phyloP scores from a whole-genome alignment of 2,888 invertebrate species.

The Tipula unca region DNA sequence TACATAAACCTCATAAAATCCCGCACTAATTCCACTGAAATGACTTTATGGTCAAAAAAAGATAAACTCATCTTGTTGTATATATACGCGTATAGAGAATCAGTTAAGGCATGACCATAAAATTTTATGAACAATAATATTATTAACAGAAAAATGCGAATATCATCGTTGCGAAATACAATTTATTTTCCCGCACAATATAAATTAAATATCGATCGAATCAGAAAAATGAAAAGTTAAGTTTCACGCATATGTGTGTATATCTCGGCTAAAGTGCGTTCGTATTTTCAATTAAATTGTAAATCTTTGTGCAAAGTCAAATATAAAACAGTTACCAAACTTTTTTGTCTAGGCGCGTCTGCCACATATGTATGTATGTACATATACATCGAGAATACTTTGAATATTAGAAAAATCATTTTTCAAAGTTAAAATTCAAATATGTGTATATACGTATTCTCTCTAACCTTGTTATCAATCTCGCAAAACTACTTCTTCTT shows the following conservation, averaged over 20 bases:
- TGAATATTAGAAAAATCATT: background rate
- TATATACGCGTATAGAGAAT: background rate
- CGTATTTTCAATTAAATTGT: background rate
- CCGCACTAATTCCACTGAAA: background rate
- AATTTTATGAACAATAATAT: background rate
- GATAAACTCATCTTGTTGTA: background rate
- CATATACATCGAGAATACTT: background rate
- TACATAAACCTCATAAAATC: background rate
- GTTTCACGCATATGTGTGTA: background rate
- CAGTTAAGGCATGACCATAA: background rate
- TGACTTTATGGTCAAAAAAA: background rate
- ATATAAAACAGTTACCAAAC: background rate
- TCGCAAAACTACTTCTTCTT: background rate
- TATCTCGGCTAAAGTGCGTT: background rate
- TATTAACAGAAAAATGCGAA: background rate
- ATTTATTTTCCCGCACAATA: background rate
- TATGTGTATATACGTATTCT: too few species aligned
- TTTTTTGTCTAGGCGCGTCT: background rate
- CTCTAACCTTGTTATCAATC: background rate
- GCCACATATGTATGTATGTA: background rate
- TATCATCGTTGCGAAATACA: background rate
- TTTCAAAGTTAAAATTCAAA: background rate
- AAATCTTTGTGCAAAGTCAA: background rate
- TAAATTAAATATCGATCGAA: background rate
- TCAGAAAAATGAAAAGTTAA: background rate